Base-by-base conservation (phyloP, 2,113 vertebrate genomes). In the Arizona elegans region DNA sequence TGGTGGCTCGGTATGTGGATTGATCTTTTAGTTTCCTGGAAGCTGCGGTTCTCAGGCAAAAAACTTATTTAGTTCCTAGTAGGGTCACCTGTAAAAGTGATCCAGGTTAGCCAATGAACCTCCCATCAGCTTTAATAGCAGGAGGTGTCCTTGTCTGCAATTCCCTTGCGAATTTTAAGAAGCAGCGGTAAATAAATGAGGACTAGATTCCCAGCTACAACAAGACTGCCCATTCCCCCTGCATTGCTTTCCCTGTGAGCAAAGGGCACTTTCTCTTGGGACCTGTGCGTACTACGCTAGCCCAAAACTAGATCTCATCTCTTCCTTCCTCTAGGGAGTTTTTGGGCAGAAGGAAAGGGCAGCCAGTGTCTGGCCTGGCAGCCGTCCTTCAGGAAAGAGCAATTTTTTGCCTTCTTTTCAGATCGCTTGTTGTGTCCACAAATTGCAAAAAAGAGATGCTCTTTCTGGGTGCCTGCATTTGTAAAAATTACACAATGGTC, bases 1-100 rank as follows among this genome's bases (percentile, higher is more conserved):
- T 59, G 98, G 98, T 88, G 96, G 98, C 90, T 98, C 98, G 98
- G 98, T 99, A 97, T 0, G 98, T 98, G 12, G 86, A 58, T 17
- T 43, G 90, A 29, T 93, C 1, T 0, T 29, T 1, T 24, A n/a
- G 65, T 70, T n/a, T 70, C 15, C 11, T 33, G n/a, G n/a, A 70
- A 52, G 86, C 47, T 53, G 23, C 26, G 0, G 5, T 15, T 87
- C 23, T 29, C 12, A 6, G 52, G 26, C 5, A 19, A 10, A 87
- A n/a, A 50, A 23, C 1, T 8, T 8, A 9, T 43, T 43, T 38
- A 1, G 8, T 38, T 38, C 70, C 17, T 9, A 0, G 2, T 1
- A 43, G 75, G 3, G 7, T 81, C 75, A 9, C 75, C 75, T 43
- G 75, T 81, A 3, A 43, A 38, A 33, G 75, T 19, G 75, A 1